These are phyloP conservation scores for Denticeps clupeoides DNA, from an alignment of 2,797 vertebrate genomes.

Conservation along the genomic window DNA sequence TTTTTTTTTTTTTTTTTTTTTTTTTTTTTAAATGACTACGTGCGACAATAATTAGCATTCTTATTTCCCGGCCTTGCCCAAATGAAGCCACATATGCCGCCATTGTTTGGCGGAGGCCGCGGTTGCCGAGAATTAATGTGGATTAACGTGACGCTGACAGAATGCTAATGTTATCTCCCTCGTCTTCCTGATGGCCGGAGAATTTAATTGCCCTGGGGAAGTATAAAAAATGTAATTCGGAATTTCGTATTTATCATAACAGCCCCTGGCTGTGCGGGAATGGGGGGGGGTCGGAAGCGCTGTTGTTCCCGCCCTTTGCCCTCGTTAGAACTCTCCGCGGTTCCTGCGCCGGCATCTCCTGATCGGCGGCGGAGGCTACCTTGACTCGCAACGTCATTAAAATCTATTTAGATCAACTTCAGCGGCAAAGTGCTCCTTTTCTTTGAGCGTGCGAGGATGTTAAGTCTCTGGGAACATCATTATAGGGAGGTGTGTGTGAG, in stretches of 20 bases:
- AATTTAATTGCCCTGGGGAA: slow-evolving; percentile 54
- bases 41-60: slow-evolving; percentile 38
- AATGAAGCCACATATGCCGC: slow-evolving; percentile 30
- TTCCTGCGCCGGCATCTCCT: slow-evolving; percentile 48
- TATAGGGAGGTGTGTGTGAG: slow-evolving; percentile 36
- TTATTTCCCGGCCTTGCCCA: slow-evolving; percentile 20
- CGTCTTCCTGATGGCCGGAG: slow-evolving; percentile 44
- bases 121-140: slow-evolving; percentile 48
- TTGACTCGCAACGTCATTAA: slow-evolving; percentile 62
- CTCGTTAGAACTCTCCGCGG: slow-evolving; percentile 56
- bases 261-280: slow-evolving; percentile 50
- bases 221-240: slow-evolving; percentile 46
- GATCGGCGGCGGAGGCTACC: slow-evolving; percentile 60
- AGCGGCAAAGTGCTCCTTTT: slow-evolving; percentile 51
- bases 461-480: slow-evolving; percentile 64
- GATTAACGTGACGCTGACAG: slow-evolving; percentile 37
- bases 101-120: slow-evolving; percentile 37
- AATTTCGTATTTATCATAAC: slow-evolving; percentile 65
- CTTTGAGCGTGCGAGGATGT: slow-evolving; percentile 47
- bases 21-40: slow-evolving; percentile 13
- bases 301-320: slow-evolving; percentile 58
- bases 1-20: slow-evolving; percentile 12
- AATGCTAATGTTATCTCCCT: slow-evolving; percentile 53
- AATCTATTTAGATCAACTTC: slow-evolving; percentile 76
- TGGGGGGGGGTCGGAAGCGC: slow-evolving; percentile 34